Conservation (phyloP, 2,888 invertebrate genomes). For the Hymenopus coronatus region DNA sequence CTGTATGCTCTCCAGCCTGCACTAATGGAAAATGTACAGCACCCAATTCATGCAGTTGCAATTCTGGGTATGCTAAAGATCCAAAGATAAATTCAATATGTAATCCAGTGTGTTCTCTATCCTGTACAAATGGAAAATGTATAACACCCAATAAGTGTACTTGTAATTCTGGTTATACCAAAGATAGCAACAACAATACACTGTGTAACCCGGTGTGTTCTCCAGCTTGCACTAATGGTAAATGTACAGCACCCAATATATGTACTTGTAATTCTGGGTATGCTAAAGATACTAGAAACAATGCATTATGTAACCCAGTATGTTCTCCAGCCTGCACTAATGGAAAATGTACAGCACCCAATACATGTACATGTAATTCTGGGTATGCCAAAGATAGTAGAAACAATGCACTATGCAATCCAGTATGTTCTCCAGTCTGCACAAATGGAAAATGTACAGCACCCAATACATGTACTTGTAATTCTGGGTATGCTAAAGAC, state of each 20-base stretch:
- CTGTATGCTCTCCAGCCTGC: slow-evolving; percentile 19
- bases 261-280: not conserved
- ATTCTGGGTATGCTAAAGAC: slow-evolving; percentile 30
- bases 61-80: slow-evolving; percentile 30
- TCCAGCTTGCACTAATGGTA: not conserved
- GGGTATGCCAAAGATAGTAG: not conserved
- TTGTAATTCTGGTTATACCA: slow-evolving; percentile 41
- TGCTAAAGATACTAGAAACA: slow-evolving; percentile 18
- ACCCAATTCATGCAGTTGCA: slow-evolving; percentile 34
- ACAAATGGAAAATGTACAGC: slow-evolving; percentile 31
- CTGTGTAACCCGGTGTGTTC: not conserved
- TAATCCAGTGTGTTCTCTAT: slow-evolving; percentile 36
- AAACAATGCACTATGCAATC: not conserved
- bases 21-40: slow-evolving; percentile 6
- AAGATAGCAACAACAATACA: not conserved
- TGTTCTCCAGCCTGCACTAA: not conserved
- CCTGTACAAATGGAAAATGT: slow-evolving; percentile 43
- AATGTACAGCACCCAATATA: not conserved
- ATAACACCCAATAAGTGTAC: slow-evolving; percentile 30
- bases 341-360: not conserved
- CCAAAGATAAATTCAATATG: not conserved
- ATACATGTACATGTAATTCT: too few relatives aligned
- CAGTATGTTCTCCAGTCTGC: slow-evolving; percentile 20
- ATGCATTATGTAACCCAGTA: slow-evolving; percentile 36
- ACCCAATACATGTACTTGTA: slow-evolving; percentile 35